Evolutionary conservation across 2,113 vertebrate genomes (phyloP).

Genomic region (Micromys minutus): DNA sequence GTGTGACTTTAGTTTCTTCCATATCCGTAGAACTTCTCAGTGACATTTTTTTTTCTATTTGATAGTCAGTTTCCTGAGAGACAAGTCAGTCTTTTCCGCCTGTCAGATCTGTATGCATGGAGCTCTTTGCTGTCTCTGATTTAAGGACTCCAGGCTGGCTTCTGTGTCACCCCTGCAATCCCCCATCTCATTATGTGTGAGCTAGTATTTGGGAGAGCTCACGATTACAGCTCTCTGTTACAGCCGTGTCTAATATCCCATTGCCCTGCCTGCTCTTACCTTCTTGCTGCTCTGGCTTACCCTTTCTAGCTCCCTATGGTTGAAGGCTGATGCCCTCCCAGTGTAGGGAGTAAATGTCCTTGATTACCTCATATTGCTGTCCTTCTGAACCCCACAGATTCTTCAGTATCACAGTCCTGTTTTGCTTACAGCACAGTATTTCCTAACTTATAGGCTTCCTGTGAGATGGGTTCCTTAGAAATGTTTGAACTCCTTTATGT

Average conservation of each 20-base stretch:
- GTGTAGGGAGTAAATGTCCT: neutral
- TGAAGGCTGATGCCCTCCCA: neutral
- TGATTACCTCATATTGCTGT: neutral
- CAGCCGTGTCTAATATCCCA: neutral
- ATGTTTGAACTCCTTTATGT: neutral
- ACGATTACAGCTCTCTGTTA: neutral
- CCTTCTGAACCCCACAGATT: neutral
- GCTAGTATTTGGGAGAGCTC: neutral
- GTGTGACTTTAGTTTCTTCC: neutral
- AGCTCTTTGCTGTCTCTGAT: neutral
- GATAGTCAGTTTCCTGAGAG: neutral
- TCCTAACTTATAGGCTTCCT: neutral
- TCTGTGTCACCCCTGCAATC: too few species aligned
- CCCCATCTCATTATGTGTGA: neutral
- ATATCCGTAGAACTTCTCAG: neutral
- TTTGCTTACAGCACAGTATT: neutral
- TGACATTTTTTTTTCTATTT: neutral
- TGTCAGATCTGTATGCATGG: neutral
- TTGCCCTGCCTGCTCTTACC: neutral
- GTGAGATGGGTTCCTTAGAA: neutral
- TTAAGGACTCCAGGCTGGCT: neutral
- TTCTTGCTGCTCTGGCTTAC: neutral
- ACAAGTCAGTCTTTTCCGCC: neutral
- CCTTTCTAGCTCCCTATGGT: neutral
- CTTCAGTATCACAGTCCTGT: neutral